A percentile compares a stretch with the other conserved stretches of the same genome.
These are phyloP conservation scores for Synanthedon andrenaeformis DNA, from an alignment of 2,888 invertebrate species.

Conservation along the genomic window DNA sequence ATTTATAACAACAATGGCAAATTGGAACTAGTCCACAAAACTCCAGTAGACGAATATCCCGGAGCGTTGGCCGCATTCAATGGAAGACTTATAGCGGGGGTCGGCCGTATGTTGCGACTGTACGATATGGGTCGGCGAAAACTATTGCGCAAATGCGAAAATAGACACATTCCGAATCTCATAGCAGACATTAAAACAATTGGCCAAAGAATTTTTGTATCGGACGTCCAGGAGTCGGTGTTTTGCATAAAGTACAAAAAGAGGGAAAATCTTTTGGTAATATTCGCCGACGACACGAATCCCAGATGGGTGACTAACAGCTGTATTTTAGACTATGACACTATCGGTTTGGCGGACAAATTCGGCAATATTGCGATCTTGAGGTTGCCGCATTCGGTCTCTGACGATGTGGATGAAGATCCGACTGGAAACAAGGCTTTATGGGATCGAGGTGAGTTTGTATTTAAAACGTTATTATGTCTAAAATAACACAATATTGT, in stretches of 20 bases:
- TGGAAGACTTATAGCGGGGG: constrained; percentile 90
- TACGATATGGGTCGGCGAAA: constrained; percentile 96
- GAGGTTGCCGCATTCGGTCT: constrained; percentile 88
- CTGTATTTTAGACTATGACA: constrained; percentile 94
- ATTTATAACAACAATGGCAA: constrained; percentile 78
- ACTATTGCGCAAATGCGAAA: constrained; percentile 96
- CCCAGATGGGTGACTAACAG: constrained; percentile 95
- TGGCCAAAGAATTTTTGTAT: constrained; percentile 93
- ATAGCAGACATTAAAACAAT: constrained; percentile 94
- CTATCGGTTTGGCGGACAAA: constrained; percentile 96
- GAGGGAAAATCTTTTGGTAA: constrained; percentile 95
- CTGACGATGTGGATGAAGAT: constrained; percentile 99
- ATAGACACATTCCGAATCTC: constrained; percentile 94
- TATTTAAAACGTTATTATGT: neutral
- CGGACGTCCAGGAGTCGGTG: constrained; percentile 97
- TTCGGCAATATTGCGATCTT: constrained; percentile 96
- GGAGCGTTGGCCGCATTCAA: constrained; percentile 91
- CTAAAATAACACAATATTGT: neutral
- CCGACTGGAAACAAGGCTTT: constrained; percentile 98
- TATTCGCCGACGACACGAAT: constrained; percentile 98
- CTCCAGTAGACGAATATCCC: constrained; percentile 92
- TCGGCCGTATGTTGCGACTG: constrained; percentile 90
- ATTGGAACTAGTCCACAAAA: constrained; percentile 93
- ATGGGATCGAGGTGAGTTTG: constrained; percentile 82
- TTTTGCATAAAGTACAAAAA: constrained; percentile 95